Evolutionary conservation across 2,113 vertebrate species (phyloP).

Genomic region (Nycticorax nycticorax): DNA sequence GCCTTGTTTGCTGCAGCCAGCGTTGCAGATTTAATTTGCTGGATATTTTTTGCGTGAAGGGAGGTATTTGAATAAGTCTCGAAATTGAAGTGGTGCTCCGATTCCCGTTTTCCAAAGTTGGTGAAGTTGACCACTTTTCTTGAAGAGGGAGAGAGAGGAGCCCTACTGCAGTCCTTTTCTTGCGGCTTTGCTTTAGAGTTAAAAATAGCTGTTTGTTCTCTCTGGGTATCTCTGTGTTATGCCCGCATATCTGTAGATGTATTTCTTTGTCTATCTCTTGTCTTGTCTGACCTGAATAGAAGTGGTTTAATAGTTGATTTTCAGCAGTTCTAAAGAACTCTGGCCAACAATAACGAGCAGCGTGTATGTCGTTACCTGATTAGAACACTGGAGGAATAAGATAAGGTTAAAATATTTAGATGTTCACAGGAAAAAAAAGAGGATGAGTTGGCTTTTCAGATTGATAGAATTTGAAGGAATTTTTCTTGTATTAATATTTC

Average conservation of each 20-base stretch:
- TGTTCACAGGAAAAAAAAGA: accelerated
- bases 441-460: not conserved
- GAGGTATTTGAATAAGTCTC: not conserved
- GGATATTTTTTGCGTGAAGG: not conserved
- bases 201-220: conserved; percentile 40
- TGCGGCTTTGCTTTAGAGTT: conserved; percentile 6
- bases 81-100: not conserved
- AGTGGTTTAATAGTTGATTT: conserved; percentile 1
- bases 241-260: not conserved
- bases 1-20: conserved; percentile 33
- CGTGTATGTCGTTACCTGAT: not conserved
- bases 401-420: not conserved
- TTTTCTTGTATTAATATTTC: not conserved
- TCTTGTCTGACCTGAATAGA: not conserved
- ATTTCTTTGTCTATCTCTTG: conserved; percentile 17
- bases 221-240: not conserved
- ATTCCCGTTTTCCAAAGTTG: not conserved
- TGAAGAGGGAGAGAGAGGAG: not conserved
- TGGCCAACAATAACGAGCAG: not conserved
- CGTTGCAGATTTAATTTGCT: conserved; percentile 60
- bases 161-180: not conserved
- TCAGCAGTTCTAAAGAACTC: not conserved
- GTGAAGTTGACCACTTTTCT: not conserved
- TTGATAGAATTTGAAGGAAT: not conserved
- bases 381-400: not conserved